Conservation (phyloP, 2,113 vertebrate genomes). For the Mustelus asterias region DNA sequence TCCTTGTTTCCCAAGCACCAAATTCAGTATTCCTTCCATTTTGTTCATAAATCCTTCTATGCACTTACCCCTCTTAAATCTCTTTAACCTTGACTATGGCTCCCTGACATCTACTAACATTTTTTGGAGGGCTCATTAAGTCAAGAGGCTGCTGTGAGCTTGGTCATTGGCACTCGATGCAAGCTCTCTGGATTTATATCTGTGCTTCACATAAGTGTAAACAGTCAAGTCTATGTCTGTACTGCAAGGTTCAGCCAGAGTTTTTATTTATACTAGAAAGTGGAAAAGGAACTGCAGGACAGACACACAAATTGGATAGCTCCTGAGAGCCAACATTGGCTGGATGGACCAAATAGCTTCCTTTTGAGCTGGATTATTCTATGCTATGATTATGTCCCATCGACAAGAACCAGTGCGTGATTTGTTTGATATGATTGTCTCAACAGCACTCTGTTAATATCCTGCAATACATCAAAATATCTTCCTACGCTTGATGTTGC, state of each 20-base stretch:
- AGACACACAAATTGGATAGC: background rate
- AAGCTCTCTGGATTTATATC: background rate
- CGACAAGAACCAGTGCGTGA: background rate
- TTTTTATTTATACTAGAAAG: background rate
- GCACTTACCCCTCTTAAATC: background rate
- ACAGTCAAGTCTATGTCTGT: background rate
- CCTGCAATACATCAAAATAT: background rate
- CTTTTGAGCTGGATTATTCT: background rate
- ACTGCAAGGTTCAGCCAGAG: background rate
- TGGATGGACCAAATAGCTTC: background rate
- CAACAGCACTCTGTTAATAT: background rate
- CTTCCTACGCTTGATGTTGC: background rate
- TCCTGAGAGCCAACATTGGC: background rate
- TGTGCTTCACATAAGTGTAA: background rate
- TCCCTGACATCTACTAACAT: background rate
- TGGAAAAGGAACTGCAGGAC: background rate
- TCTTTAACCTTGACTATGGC: background rate
- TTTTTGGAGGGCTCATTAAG: background rate
- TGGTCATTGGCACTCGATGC: background rate
- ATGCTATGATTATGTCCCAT: background rate
- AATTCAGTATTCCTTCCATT: background rate
- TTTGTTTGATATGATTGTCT: background rate
- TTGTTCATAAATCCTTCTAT: background rate
- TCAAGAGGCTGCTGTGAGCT: background rate
- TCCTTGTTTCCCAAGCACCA: background rate